Percentiles rank a stretch among this genome's conserved stretches.
These are phyloP conservation scores for Malurus elegans DNA, from an alignment of 2,113 vertebrate species.

Conservation along the genomic window DNA sequence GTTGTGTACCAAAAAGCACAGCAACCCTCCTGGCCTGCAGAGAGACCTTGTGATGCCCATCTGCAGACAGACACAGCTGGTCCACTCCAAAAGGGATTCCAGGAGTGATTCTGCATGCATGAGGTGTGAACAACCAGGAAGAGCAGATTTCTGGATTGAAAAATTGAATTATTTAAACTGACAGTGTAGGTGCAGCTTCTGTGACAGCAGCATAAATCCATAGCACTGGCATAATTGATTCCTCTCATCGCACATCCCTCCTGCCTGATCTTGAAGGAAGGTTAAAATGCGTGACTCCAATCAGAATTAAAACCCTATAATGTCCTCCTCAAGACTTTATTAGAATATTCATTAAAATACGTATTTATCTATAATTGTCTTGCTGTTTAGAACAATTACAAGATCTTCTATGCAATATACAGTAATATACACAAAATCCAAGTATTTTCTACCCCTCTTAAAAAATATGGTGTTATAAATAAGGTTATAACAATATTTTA, in stretches of 20 bases:
- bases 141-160: constrained; percentile 1
- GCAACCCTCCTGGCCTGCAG: background rate
- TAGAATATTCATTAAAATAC: background rate
- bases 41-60: background rate
- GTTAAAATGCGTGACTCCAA: background rate
- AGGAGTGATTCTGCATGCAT: background rate
- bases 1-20: background rate
- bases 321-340: background rate
- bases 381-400: background rate
- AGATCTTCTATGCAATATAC: background rate
- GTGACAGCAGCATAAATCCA: background rate
- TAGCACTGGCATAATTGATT: background rate
- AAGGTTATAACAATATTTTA: background rate
- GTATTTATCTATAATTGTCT: background rate
- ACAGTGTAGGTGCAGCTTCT: background rate
- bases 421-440: background rate
- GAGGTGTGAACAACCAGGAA: background rate
- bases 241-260: background rate
- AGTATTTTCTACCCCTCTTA: background rate
- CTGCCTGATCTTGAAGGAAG: background rate
- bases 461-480: background rate
- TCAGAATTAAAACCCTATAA: background rate
- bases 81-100: background rate
- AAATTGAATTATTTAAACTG: background rate
- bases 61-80: background rate